Conservation (phyloP, 2,113 vertebrate genomes). For the Poecilia latipinna region DNA sequence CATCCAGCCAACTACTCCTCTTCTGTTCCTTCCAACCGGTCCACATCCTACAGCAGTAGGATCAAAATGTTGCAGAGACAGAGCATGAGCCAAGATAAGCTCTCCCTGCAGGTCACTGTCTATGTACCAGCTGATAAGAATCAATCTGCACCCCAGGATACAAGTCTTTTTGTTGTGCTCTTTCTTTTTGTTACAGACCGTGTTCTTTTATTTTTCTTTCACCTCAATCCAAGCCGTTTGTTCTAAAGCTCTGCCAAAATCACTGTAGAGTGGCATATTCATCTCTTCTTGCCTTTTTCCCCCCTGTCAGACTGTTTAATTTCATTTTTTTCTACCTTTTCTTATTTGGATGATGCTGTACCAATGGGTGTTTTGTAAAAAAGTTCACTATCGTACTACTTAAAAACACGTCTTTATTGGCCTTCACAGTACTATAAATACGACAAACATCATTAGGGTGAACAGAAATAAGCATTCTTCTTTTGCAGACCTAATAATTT, state of each 20-base stretch:
- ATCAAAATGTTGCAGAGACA: conserved; percentile 68
- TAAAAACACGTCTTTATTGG: conserved; percentile 1
- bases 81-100: conserved; percentile 73
- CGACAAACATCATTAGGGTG: too few species aligned
- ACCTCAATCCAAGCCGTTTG: conserved; percentile 43
- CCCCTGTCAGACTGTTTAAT: conserved; percentile 24
- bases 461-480: too few species aligned
- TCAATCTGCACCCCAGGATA: conserved; percentile 70
- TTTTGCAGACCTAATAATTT: too few species aligned
- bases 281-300: conserved; percentile 13
- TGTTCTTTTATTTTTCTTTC: conserved; percentile 52
- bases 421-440: too few species aligned
- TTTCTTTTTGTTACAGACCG: conserved; percentile 42
- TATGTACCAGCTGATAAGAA: conserved; percentile 75
- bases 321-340: conserved; percentile 4
- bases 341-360: conserved; percentile 15
- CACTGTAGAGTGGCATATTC: conserved; percentile 33
- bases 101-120: conserved; percentile 71
- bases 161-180: conserved; percentile 66
- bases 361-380: conserved; percentile 1
- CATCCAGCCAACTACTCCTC: conserved; percentile 35
- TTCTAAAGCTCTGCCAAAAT: conserved; percentile 44
- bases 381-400: background rate
- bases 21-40: conserved; percentile 34
- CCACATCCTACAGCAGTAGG: conserved; percentile 58